A percentile compares a stretch with the other conserved stretches of the same genome.
Evolutionary conservation across 2,888 invertebrate species (phyloP).

Genomic region (Luffia ferchaultella): DNA sequence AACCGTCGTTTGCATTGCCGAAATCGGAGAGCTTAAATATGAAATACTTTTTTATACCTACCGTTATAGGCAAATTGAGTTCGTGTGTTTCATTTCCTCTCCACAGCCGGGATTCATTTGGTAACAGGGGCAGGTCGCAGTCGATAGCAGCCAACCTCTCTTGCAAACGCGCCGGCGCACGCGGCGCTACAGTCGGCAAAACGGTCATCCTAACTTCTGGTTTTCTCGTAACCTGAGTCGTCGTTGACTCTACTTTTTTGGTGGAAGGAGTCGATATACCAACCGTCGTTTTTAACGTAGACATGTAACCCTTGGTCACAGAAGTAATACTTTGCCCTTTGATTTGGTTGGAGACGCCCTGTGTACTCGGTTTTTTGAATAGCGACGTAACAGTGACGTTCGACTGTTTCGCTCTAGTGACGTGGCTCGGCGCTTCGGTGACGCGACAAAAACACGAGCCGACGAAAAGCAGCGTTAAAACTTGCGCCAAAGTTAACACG

Average conservation of each 20-base stretch:
- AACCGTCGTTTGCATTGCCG: no score
- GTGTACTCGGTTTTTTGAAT: slow-evolving; percentile 25
- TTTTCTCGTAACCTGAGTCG: neutral
- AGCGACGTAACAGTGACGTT: slow-evolving; percentile 26
- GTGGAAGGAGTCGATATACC: neutral
- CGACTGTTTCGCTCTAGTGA: slow-evolving; percentile 24
- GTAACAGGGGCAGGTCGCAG: slow-evolving; percentile 72
- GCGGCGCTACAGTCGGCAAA: slow-evolving; percentile 18
- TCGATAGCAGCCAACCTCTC: slow-evolving; percentile 71
- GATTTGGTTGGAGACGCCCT: slow-evolving; percentile 20
- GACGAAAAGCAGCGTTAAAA: slow-evolving; percentile 37
- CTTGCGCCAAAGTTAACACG: slow-evolving; percentile 25
- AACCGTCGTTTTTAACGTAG: slow-evolving; percentile 30
- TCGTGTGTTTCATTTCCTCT: slow-evolving; percentile 77
- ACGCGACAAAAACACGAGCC: slow-evolving; percentile 30
- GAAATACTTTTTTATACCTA: slow-evolving; percentile 57
- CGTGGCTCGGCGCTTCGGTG: slow-evolving; percentile 23
- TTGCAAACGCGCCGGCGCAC: slow-evolving; percentile 61
- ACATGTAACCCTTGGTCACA: slow-evolving; percentile 32
- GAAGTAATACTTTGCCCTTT: slow-evolving; percentile 18
- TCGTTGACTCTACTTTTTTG: neutral
- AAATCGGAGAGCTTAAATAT: no score
- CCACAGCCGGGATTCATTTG: slow-evolving; percentile 72
- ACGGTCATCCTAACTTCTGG: neutral
- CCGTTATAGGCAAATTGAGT: slow-evolving; percentile 71